Conservation (phyloP, 1,140 invertebrate genomes). For the Cydia splendana region DNA sequence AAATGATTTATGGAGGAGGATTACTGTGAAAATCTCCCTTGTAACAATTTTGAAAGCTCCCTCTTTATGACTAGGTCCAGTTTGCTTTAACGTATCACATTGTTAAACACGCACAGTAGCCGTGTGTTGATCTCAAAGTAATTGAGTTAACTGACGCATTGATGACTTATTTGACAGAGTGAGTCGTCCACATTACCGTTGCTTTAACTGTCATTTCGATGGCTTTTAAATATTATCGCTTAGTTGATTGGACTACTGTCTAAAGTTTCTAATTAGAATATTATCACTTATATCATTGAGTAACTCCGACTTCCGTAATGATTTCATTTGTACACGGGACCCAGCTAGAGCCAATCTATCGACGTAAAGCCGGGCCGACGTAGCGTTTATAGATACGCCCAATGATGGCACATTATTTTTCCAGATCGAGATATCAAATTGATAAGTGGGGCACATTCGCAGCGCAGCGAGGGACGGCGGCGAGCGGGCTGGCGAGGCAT, state of each 20-base stretch:
- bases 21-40: slow-evolving; percentile 49
- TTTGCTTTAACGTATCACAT: slow-evolving; percentile 42
- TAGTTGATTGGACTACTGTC: slow-evolving; percentile 7
- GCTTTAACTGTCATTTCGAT: slow-evolving; percentile 48
- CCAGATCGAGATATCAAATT: slow-evolving; percentile 77
- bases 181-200: slow-evolving; percentile 64
- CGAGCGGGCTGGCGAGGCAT: slow-evolving; percentile 62
- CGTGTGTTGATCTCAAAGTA: slow-evolving; percentile 75
- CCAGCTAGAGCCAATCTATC: slow-evolving; percentile 4
- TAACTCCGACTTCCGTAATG: not conserved
- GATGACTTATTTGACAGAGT: slow-evolving; percentile 77
- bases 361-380: slow-evolving; percentile 25
- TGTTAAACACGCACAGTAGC: slow-evolving; percentile 74
- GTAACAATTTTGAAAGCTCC: slow-evolving; percentile 56
- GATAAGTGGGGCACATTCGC: slow-evolving; percentile 77
- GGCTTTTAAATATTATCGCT: slow-evolving; percentile 44
- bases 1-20: slow-evolving; percentile 78
- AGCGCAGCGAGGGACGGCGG: slow-evolving; percentile 44
- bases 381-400: slow-evolving; percentile 39
- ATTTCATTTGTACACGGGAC: slow-evolving; percentile 8
- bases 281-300: slow-evolving; percentile 19
- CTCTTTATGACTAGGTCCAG: slow-evolving; percentile 45
- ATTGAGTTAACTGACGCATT: slow-evolving; percentile 77
- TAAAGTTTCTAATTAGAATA: not conserved
- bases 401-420: slow-evolving; percentile 70